Conservation (phyloP, 2,113 vertebrate genomes). For the Mus spicilegus region DNA sequence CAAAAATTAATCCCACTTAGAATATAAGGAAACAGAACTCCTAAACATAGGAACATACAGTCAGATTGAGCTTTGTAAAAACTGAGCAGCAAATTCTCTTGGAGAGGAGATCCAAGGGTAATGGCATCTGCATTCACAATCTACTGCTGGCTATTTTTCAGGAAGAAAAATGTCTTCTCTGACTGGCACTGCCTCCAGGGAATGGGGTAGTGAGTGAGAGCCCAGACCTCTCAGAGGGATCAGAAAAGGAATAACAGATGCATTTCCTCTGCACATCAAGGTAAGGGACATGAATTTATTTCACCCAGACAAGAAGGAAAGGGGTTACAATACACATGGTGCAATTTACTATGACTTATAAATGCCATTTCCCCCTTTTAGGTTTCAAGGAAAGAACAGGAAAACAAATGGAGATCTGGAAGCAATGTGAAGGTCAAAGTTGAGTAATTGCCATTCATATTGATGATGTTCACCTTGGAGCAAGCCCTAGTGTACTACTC, state of each 20-base stretch:
- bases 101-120: not conserved
- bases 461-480: not conserved
- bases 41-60: not conserved
- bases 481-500: not conserved
- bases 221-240: not conserved
- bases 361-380: not conserved
- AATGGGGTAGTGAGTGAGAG: not conserved
- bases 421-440: not conserved
- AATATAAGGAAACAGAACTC: slow-evolving; percentile 27
- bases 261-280: not conserved
- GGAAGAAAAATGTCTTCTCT: not conserved
- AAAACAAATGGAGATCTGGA: not conserved
- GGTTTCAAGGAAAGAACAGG: not conserved
- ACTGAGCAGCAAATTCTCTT: not conserved
- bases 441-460: not conserved
- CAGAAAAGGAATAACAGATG: not conserved
- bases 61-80: not conserved
- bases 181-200: not conserved
- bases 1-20: slow-evolving; percentile 65
- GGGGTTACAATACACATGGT: no score
- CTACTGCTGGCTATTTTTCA: not conserved
- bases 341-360: not conserved
- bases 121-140: not conserved
- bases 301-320: not conserved
- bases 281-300: not conserved